Conservation (phyloP, 2,888 invertebrate species). For the Hirtodrosophila alboralis region DNA sequence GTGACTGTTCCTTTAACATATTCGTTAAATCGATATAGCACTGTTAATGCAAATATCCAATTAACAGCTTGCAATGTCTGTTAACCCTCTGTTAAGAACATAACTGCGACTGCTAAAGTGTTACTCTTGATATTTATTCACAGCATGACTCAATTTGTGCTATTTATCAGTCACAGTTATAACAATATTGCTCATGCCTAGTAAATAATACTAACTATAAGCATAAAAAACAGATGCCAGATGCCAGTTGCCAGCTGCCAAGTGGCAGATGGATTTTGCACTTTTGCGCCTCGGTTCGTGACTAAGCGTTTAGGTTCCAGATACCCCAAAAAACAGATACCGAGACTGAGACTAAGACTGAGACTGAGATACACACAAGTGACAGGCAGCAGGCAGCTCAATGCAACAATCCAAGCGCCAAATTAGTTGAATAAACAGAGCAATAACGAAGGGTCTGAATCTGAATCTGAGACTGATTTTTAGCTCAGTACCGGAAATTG, state of each 20-base stretch:
- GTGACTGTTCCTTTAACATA: no score
- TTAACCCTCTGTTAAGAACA: no score
- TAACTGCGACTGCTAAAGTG: no score
- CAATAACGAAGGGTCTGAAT: slow-evolving; percentile 15
- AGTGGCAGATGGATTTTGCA: slow-evolving; percentile 57
- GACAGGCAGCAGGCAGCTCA: slow-evolving; percentile 49
- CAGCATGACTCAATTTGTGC: no score
- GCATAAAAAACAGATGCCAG: slow-evolving; percentile 20
- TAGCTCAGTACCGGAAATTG: slow-evolving; percentile 58
- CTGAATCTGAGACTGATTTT: slow-evolving; percentile 1
- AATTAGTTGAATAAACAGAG: slow-evolving; percentile 61
- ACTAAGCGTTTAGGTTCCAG: slow-evolving; percentile 66
- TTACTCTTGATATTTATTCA: no score
- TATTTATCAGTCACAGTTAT: no score
- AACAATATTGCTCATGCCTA: no score
- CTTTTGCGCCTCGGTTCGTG: slow-evolving; percentile 54
- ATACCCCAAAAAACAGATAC: slow-evolving; percentile 28
- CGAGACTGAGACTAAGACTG: slow-evolving; percentile 1
- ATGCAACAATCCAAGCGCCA: slow-evolving; percentile 36
- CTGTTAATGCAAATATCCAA: no score
- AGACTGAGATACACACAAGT: slow-evolving; percentile 36
- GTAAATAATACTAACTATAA: slow-evolving; percentile 17
- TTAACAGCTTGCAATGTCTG: no score
- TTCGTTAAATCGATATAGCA: no score
- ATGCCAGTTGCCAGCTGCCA: slow-evolving; percentile 52